These are phyloP conservation scores for Aleiodes leptofemur DNA, from an alignment of 2,888 invertebrate genomes.

Conservation along the genomic window DNA sequence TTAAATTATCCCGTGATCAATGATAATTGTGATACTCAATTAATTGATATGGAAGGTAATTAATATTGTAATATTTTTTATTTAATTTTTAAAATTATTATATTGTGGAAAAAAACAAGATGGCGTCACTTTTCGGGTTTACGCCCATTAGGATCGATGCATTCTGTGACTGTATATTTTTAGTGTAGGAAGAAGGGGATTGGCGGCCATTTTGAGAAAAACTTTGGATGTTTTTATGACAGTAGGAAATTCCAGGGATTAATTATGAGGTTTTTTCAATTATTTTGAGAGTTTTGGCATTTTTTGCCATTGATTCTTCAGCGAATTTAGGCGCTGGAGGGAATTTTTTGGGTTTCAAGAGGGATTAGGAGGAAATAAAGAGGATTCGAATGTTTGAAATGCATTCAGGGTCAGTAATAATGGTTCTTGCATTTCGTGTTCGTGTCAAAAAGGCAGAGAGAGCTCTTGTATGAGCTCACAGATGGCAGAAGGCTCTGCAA, in stretches of 20 bases:
- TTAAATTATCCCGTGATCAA: slow-evolving; percentile 63
- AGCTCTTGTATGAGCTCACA: slow-evolving; percentile 61
- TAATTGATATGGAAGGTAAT: slow-evolving; percentile 72
- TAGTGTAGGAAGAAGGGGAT: neutral
- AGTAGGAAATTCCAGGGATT: neutral
- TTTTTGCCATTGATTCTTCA: slow-evolving; percentile 26
- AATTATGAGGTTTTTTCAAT: neutral
- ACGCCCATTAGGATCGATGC: slow-evolving; percentile 60
- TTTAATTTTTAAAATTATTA: slow-evolving; percentile 53
- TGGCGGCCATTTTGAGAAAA: slow-evolving; percentile 31
- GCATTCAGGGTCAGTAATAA: neutral
- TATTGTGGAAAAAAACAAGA: slow-evolving; percentile 67
- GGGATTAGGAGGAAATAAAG: slow-evolving; percentile 42
- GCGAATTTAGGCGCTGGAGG: slow-evolving; percentile 22
- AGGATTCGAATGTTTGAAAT: slow-evolving; percentile 60
- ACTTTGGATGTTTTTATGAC: slow-evolving; percentile 6
- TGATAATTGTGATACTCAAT: slow-evolving; percentile 58
- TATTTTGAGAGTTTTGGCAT: neutral
- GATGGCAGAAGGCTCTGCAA: slow-evolving; percentile 68
- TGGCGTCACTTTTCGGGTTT: slow-evolving; percentile 66
- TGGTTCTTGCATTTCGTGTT: neutral
- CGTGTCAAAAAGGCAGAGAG: slow-evolving; percentile 2
- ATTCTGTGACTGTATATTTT: slow-evolving; percentile 31
- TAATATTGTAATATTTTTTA: slow-evolving; percentile 63
- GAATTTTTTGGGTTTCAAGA: neutral